Conservation (phyloP, 2,888 invertebrate genomes). For the Patella pellucida region DNA sequence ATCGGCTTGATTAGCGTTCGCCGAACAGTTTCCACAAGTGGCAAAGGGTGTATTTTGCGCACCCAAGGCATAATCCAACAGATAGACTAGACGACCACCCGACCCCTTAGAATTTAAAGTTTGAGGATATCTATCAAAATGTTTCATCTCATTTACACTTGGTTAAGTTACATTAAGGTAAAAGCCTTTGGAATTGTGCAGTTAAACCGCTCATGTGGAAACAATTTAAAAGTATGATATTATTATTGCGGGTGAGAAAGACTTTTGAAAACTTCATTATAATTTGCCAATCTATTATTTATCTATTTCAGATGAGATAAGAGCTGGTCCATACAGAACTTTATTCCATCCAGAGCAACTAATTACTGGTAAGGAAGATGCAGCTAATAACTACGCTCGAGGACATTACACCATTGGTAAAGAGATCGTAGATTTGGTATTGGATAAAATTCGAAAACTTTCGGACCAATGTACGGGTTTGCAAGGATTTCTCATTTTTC, state of each 20-base stretch:
- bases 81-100: too few relatives aligned
- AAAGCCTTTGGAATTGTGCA: too few relatives aligned
- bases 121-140: too few relatives aligned
- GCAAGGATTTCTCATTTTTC: not conserved
- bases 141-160: too few relatives aligned
- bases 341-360: not conserved
- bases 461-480: slow-evolving; percentile 6
- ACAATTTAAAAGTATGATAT: not conserved
- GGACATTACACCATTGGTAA: not conserved
- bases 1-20: too few relatives aligned
- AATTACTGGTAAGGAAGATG: not conserved
- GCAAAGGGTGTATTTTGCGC: too few relatives aligned
- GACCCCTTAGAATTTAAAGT: too few relatives aligned
- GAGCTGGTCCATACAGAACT: not conserved
- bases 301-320: not conserved
- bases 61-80: too few relatives aligned
- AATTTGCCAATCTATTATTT: not conserved
- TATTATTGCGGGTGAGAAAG: not conserved
- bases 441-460: slow-evolving; percentile 3
- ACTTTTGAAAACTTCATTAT: not conserved
- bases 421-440: not conserved
- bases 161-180: too few relatives aligned
- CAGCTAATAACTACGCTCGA: slow-evolving; percentile 1
- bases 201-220: not conserved
- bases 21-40: too few relatives aligned